Evolutionary conservation across 2,888 invertebrate genomes (phyloP).

Genomic region (Xiphydria camelus): DNA sequence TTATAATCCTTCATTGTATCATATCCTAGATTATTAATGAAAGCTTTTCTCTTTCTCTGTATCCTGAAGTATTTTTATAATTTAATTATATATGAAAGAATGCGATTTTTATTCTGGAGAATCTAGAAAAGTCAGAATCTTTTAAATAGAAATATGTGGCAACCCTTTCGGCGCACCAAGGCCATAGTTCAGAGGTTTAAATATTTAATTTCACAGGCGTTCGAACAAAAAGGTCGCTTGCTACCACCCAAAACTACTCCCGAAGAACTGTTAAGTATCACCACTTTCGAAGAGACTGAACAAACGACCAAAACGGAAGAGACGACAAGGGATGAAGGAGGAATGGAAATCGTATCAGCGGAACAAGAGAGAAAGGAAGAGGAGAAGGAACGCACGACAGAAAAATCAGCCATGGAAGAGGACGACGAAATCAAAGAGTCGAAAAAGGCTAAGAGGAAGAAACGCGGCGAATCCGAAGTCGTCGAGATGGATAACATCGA

Average conservation of each 20-base stretch:
- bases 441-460: conserved; percentile 11
- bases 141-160: too few species aligned
- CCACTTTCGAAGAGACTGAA: conserved; percentile 63
- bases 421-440: conserved; percentile 3
- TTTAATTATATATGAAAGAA: too few species aligned
- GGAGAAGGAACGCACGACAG: conserved; percentile 7
- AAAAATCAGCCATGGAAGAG: conserved; percentile 10
- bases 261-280: conserved; percentile 72
- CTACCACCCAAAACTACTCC: conserved; percentile 72
- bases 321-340: conserved; percentile 18
- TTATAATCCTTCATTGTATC: too few species aligned
- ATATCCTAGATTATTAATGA: too few species aligned
- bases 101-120: too few species aligned
- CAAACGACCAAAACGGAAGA: conserved; percentile 35
- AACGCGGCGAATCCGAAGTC: conserved; percentile 3
- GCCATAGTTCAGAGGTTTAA: conserved; percentile 1
- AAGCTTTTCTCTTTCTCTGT: too few species aligned
- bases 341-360: conserved; percentile 8
- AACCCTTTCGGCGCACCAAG: too few species aligned
- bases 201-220: conserved; percentile 58
- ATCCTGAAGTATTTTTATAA: too few species aligned
- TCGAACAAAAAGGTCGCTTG: conserved; percentile 75
- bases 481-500: conserved; percentile 13
- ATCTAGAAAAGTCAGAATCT: too few species aligned
- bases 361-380: background rate